Percentiles rank a stretch among this genome's conserved stretches.
Conservation (phyloP, 2,888 invertebrate species). For the Crocallis elinguaria region DNA sequence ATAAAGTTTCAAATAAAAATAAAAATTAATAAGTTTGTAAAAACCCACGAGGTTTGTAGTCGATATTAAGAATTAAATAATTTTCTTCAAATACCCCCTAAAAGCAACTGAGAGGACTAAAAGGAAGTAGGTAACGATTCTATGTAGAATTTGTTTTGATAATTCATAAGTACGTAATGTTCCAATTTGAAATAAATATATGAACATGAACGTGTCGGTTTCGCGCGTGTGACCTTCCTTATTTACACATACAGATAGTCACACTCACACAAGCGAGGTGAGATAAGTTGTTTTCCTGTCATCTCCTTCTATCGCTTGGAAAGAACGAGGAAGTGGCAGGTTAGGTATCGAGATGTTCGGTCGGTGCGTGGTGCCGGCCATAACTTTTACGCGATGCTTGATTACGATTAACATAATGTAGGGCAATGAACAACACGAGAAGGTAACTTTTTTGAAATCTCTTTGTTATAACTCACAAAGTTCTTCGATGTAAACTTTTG, state of each 20-base stretch:
- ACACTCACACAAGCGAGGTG: constrained; percentile 52
- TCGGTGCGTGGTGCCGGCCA: constrained; percentile 38
- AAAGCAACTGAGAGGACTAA: too few species aligned
- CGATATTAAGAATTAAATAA: too few species aligned
- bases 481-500: background rate
- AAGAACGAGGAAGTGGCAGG: constrained; percentile 64
- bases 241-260: constrained; percentile 65
- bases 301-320: constrained; percentile 74
- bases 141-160: too few species aligned
- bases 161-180: too few species aligned
- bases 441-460: constrained; percentile 18
- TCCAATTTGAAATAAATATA: too few species aligned
- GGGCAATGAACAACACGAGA: constrained; percentile 42
- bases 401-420: constrained; percentile 46
- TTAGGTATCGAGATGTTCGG: constrained; percentile 11
- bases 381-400: constrained; percentile 49
- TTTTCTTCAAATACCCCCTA: too few species aligned
- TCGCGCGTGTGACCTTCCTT: constrained; percentile 76
- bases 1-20: too few species aligned
- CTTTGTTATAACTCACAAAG: constrained; percentile 20
- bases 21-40: too few species aligned
- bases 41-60: too few species aligned
- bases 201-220: constrained; percentile 62
- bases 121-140: too few species aligned
- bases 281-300: constrained; percentile 79